Conservation (phyloP, 2,797 vertebrate genomes). For the Rhodeus uyekii region DNA sequence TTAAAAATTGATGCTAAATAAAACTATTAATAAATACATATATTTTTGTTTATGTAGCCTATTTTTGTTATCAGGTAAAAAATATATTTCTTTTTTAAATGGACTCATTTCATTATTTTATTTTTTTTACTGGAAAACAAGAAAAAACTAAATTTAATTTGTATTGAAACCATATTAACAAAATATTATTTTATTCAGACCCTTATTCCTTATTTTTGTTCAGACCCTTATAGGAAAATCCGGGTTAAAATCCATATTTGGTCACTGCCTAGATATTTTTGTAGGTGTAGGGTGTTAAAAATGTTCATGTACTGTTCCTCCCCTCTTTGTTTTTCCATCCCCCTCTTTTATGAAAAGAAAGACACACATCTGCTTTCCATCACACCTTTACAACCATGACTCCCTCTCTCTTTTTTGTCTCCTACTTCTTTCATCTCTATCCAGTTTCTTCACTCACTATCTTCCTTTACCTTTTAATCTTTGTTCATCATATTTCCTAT, state of each 20-base stretch:
- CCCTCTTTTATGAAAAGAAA: conserved; percentile 23
- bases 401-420: background rate
- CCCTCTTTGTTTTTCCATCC: conserved; percentile 11
- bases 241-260: conserved; percentile 20
- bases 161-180: too few species aligned
- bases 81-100: too few species aligned
- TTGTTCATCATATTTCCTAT: background rate
- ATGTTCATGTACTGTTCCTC: background rate
- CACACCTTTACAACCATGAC: conserved; percentile 30
- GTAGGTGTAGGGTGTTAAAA: background rate
- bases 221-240: too few species aligned
- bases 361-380: conserved; percentile 47
- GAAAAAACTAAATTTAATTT: too few species aligned
- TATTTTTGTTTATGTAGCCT: too few species aligned
- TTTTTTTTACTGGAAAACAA: too few species aligned
- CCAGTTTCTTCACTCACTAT: background rate
- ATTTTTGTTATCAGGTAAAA: too few species aligned
- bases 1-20: too few species aligned
- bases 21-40: too few species aligned
- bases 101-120: too few species aligned
- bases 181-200: too few species aligned
- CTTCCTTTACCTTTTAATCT: background rate
- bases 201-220: too few species aligned
- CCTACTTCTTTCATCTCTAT: conserved; percentile 5
- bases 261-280: conserved; percentile 3